Base-by-base conservation (phyloP, 2,888 invertebrate species). In the Patella caerulea region DNA sequence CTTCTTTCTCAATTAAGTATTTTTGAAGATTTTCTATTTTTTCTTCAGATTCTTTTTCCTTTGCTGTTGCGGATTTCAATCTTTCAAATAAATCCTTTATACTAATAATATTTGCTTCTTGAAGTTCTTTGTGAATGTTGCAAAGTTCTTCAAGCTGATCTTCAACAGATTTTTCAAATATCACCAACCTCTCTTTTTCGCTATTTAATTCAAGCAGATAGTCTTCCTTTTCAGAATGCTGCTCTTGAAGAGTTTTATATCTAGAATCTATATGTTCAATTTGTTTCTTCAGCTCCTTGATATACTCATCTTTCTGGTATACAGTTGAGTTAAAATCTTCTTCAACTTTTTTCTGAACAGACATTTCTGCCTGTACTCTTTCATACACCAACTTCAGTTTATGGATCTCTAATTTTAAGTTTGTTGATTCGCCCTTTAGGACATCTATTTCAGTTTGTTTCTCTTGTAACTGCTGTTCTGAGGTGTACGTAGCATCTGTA, bases 401-500 rank as follows among this genome's bases (percentile, higher is more conserved):
- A 17, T 73, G 15, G 14, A 52, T 56, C n/a, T 74, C 74, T 24
- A 34, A 53, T 52, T 19, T 70, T 17, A 77, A 45, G 17, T 59
- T 65, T 7, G 24, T 53, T 12, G 11, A 83, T 70, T 82, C 81
- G 34, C 74, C 74, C 74, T 82, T 72, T 2, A 85, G 72, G 34
- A 77, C 65, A 54, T 74, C 74, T 17, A 83, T 52, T 29, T 78
- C 75, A 4, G 78, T 79, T 54, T 83, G 82, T 19, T 79, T 79
- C 55, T 79, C 80, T 72, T 81, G 82, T 53, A 81, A 65, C 70
- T 73, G 76, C 17, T 79, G 75, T 69, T 83, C 83, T 45, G 65
- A 72, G 17, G 19, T 53, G 17, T 70, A 75, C 45, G 29, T 65
- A 17, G 56, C 74, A 59, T 88, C 86, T 53, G 86, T 86, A 11